phyloP scores from a whole-genome alignment of 2,797 vertebrate species.

The Toxotes lorentzi region DNA sequence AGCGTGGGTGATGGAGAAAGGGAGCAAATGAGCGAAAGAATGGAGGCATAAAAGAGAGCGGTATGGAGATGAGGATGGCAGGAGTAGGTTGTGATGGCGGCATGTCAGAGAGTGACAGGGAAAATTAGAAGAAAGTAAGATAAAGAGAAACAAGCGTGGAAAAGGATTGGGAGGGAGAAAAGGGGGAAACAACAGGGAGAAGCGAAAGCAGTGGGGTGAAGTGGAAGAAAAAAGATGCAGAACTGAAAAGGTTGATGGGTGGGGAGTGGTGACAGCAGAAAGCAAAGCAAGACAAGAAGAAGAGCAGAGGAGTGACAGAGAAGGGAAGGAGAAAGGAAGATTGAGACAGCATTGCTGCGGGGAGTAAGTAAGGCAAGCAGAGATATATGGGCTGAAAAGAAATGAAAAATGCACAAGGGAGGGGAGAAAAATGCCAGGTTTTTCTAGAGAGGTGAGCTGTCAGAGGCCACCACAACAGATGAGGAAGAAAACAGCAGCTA shows the following conservation, averaged over 20 bases:
- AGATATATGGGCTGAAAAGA: slow-evolving; percentile 37
- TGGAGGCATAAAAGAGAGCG: slow-evolving; percentile 42
- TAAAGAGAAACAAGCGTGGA: slow-evolving; percentile 44
- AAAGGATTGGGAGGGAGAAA: slow-evolving; percentile 27
- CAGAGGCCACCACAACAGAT: slow-evolving; percentile 28
- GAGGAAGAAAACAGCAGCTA: slow-evolving; percentile 24
- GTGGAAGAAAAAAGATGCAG: neutral
- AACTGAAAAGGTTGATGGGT: slow-evolving; percentile 7
- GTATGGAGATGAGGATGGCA: slow-evolving; percentile 42
- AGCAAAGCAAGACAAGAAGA: slow-evolving; percentile 20
- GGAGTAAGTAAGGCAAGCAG: slow-evolving; percentile 43
- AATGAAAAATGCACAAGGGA: slow-evolving; percentile 56
- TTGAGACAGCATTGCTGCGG: slow-evolving; percentile 61
- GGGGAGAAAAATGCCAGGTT: slow-evolving; percentile 19
- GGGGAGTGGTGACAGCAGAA: slow-evolving; percentile 6
- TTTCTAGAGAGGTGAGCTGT: slow-evolving; percentile 43
- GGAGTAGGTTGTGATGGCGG: slow-evolving; percentile 50
- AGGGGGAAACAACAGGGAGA: slow-evolving; percentile 29
- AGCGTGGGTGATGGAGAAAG: slow-evolving; percentile 70
- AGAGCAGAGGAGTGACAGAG: slow-evolving; percentile 32
- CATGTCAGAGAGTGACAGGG: slow-evolving; percentile 24
- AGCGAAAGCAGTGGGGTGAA: slow-evolving; percentile 20
- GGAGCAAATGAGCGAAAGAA: slow-evolving; percentile 65
- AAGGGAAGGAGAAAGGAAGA: slow-evolving; percentile 32
- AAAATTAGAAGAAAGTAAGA: slow-evolving; percentile 41